Conservation (phyloP, 2,113 vertebrate species). For the Corythaeola cristata region DNA sequence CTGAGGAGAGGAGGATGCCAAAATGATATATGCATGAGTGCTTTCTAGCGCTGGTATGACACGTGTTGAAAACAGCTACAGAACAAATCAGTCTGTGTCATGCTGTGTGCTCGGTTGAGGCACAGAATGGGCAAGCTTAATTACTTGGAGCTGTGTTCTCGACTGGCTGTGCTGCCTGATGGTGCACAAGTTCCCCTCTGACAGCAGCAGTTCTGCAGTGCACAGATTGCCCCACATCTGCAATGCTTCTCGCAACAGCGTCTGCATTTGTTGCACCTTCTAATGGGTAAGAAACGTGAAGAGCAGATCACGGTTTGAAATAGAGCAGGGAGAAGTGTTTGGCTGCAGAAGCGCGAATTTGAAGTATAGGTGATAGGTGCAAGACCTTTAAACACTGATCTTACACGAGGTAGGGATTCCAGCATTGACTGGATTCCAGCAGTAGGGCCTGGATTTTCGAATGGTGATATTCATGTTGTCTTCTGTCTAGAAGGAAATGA, state of each 20-base stretch:
- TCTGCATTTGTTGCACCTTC: neutral
- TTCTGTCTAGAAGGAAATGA: neutral
- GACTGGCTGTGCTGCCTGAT: neutral
- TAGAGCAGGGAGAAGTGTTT: neutral
- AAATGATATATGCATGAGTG: accelerated
- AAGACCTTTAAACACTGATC: neutral
- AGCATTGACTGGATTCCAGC: accelerated
- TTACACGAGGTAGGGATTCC: neutral
- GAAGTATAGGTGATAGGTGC: accelerated
- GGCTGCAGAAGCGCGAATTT: neutral
- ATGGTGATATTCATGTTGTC: accelerated
- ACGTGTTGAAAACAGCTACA: accelerated
- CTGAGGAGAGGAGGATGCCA: neutral
- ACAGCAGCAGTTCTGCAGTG: neutral
- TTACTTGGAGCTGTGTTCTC: neutral
- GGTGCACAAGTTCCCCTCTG: too few species aligned
- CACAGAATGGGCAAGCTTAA: neutral
- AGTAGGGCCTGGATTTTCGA: neutral
- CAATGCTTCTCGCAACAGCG: neutral
- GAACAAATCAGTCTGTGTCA: accelerated
- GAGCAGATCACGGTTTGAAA: neutral
- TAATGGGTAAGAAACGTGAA: accelerated
- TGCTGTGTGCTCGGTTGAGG: neutral
- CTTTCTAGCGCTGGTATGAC: neutral
- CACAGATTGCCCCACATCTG: accelerated